Evolutionary conservation across 2,888 invertebrate species (phyloP).

Genomic region (Uropetala carovei): DNA sequence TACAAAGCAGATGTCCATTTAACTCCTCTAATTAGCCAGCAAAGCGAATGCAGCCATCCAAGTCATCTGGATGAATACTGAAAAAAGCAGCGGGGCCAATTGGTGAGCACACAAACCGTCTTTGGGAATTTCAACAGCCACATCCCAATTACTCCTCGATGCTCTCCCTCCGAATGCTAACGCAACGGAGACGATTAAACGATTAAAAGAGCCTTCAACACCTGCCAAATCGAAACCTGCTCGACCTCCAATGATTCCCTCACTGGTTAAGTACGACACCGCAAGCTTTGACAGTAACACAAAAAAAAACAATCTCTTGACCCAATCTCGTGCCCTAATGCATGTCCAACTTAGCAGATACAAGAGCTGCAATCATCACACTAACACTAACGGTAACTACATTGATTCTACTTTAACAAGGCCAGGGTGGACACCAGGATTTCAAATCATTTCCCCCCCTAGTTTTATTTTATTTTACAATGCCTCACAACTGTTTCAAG

Average conservation of each 20-base stretch:
- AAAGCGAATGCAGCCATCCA: constrained; percentile 41
- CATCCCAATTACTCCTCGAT: background rate
- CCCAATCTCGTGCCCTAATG: background rate
- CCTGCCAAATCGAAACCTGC: background rate
- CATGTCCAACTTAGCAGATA: background rate
- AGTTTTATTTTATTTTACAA: background rate
- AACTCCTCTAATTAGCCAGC: constrained; percentile 34
- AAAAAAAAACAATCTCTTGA: background rate
- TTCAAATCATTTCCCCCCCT: background rate
- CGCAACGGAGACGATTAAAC: background rate
- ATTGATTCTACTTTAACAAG: constrained; percentile 17
- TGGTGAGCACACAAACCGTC: constrained; percentile 38
- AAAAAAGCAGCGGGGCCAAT: constrained; percentile 16
- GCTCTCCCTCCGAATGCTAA: no score
- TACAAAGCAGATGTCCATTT: constrained; percentile 20
- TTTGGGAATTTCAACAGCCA: constrained; percentile 31
- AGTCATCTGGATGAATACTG: constrained; percentile 32
- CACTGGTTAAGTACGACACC: constrained; percentile 14
- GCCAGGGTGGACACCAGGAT: background rate
- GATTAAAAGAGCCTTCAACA: background rate
- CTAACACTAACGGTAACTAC: constrained; percentile 61
- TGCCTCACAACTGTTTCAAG: background rate
- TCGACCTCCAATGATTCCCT: background rate
- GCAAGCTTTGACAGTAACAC: background rate
- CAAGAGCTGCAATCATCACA: background rate